Evolutionary conservation across 2,888 invertebrate genomes (phyloP).

Genomic region (Cyclophora punctaria): DNA sequence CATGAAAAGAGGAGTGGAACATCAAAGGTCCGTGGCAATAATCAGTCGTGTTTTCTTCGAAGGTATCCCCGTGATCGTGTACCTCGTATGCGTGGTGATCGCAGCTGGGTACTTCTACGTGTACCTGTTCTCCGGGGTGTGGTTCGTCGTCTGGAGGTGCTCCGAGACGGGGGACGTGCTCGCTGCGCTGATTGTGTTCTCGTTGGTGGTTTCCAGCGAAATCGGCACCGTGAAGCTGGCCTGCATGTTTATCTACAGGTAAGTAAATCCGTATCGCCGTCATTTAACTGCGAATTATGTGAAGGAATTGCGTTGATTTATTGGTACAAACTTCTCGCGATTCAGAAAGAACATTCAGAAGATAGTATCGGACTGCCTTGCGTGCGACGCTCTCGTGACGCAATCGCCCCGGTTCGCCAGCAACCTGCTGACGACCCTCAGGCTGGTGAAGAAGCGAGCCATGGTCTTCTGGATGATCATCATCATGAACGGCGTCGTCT

Average conservation of each 20-base stretch:
- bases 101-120: slow-evolving; percentile 31
- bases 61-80: slow-evolving; percentile 29
- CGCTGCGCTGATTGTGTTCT: slow-evolving; percentile 31
- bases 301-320: too few relatives aligned
- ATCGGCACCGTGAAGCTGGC: slow-evolving; percentile 34
- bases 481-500: slow-evolving; percentile 27
- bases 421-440: slow-evolving; percentile 28
- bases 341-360: slow-evolving; percentile 29
- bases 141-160: slow-evolving; percentile 37
- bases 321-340: too few relatives aligned
- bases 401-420: slow-evolving; percentile 27
- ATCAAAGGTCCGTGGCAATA: not conserved
- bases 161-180: slow-evolving; percentile 30
- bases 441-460: slow-evolving; percentile 35
- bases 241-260: slow-evolving; percentile 34
- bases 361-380: slow-evolving; percentile 26
- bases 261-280: slow-evolving; percentile 6
- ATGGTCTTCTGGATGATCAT: slow-evolving; percentile 34
- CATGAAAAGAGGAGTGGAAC: not conserved
- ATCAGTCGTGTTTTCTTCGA: slow-evolving; percentile 2
- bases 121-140: slow-evolving; percentile 35
- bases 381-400: slow-evolving; percentile 24
- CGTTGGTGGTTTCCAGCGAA: slow-evolving; percentile 34
- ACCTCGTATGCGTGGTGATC: slow-evolving; percentile 19
- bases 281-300: too few relatives aligned